Base-by-base conservation (phyloP, 2,888 invertebrate species). In the Drosophila falleni region DNA sequence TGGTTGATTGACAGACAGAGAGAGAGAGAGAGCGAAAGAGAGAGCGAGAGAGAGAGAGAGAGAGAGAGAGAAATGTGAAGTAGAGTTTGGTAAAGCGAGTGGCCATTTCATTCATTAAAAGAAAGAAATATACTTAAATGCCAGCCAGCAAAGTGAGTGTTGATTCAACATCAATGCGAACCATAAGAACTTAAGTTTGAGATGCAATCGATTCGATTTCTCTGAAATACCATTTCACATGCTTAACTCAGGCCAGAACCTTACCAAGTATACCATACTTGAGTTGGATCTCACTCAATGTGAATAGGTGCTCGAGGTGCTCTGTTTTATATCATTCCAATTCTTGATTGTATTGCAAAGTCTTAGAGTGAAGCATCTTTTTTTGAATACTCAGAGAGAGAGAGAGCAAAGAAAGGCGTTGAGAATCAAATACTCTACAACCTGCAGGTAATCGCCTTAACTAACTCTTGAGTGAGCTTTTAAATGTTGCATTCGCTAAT, bases 71-170 rank as follows among this genome's bases (percentile, higher is more conserved):
- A 47, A 11, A 0, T 10, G 5, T 10, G 29, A 29, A 8, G 8
- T 29, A 37, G 56, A 50, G 26, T 15, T 1, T 13, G 51, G 15
- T 5, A 44, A 19, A n/a, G 13, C 1, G 58, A 62, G 49, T 66
- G 71, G 54, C 39, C 62, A 56, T 55, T 70, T 73, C 49, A 60
- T 77, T 77, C 61, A 76, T 69, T 76, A 77, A 63, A 66, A 51
- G 44, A 42, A 53, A 53, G 44, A 42, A 53, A 53, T 59, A 59
- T 59, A 33, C 56, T 62, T 55, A 46, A 59, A 42, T 67, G 19
- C 9, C 42, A 33, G 31, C 8, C 44, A 35, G 39, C 44, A 56
- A 56, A 58, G 42, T 56, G 54, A 64, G 64, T 70, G 61, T 74
- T 74, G 53, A 65, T 64, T 56, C 49, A 70, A 60, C 56, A 61